Percentiles rank a stretch among this genome's conserved stretches.
phyloP scores from a whole-genome alignment of 2,797 vertebrate species.

The Ispidina lecontei region DNA sequence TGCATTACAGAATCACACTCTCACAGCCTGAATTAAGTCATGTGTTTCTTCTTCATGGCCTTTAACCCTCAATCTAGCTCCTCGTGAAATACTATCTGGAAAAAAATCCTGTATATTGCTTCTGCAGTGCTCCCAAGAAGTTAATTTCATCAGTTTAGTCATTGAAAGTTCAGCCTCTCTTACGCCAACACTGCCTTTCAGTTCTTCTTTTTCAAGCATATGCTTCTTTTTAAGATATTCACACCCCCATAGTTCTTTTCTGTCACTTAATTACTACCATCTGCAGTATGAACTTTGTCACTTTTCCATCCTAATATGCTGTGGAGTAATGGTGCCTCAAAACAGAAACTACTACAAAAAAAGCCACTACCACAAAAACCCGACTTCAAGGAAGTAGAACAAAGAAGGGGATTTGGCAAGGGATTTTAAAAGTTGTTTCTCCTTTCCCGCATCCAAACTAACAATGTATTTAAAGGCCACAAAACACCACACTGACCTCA shows the following conservation, averaged over 20 bases:
- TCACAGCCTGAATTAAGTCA: no score
- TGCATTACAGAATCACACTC: background rate
- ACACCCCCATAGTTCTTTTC: background rate
- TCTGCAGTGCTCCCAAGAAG: background rate
- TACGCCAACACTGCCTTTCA: background rate
- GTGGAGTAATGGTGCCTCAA: background rate
- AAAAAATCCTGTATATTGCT: background rate
- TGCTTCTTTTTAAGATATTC: background rate
- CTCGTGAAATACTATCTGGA: fast-evolving
- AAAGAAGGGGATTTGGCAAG: background rate
- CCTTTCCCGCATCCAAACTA: background rate
- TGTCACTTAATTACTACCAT: background rate
- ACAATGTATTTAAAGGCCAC: background rate
- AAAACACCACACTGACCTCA: background rate
- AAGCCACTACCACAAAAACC: background rate
- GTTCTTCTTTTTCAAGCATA: background rate
- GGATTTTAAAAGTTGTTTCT: background rate
- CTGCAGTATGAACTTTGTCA: background rate
- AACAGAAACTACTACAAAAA: background rate
- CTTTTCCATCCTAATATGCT: background rate
- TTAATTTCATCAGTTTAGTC: background rate
- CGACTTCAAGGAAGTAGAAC: background rate
- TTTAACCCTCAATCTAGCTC: background rate
- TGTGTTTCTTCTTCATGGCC: background rate
- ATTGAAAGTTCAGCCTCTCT: background rate